Evolutionary conservation across 2,888 invertebrate species (phyloP).

Genomic region (Thecophora atra): DNA sequence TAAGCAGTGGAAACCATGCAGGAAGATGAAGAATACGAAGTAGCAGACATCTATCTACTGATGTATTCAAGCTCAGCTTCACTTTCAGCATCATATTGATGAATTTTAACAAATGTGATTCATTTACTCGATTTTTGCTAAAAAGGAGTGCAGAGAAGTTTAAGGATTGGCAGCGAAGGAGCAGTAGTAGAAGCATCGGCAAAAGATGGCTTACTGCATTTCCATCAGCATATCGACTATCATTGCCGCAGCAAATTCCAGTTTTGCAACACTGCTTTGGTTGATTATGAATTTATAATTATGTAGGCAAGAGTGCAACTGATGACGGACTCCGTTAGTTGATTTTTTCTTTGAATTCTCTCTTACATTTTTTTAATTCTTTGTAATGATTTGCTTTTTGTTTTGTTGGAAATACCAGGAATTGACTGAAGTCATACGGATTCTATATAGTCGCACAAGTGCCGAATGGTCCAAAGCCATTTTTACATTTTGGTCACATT

Average conservation of each 20-base stretch:
- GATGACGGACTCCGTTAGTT: too few relatives aligned
- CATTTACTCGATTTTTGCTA: conserved; percentile 25
- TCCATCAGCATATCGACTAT: neutral
- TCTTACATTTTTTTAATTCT: too few relatives aligned
- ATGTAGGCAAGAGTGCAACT: neutral
- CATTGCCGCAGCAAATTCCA: too few relatives aligned
- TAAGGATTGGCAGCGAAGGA: conserved; percentile 7
- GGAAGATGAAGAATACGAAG: too few relatives aligned
- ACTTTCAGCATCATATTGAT: conserved; percentile 12
- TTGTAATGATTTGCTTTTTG: too few relatives aligned
- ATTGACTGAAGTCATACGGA: too few relatives aligned
- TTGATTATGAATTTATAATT: neutral
- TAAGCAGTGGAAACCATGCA: neutral
- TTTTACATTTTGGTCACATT: too few relatives aligned
- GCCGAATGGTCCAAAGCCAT: too few relatives aligned
- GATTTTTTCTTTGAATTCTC: too few relatives aligned
- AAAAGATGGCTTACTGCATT: neutral
- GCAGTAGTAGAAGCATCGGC: neutral
- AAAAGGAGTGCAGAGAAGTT: conserved; percentile 1
- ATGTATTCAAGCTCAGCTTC: neutral
- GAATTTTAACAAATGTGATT: conserved; percentile 11
- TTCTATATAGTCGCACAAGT: too few relatives aligned
- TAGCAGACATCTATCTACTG: too few relatives aligned
- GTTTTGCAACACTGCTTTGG: neutral
- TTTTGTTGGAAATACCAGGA: too few relatives aligned